Conservation (phyloP, 2,888 invertebrate species). For the Meliscaeva auricollis region DNA sequence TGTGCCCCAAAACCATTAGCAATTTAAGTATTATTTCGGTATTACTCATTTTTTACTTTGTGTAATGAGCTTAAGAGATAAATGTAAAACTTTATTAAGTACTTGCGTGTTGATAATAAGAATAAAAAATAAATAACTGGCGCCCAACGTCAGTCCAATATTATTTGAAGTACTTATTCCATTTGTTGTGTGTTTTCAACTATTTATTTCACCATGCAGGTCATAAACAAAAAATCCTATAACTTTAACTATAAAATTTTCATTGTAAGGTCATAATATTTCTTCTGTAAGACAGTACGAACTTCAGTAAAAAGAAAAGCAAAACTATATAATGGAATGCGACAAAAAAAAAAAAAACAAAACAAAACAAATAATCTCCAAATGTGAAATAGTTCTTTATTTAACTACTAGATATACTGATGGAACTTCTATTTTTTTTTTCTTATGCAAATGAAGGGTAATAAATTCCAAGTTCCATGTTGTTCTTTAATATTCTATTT, state of each 20-base stretch:
- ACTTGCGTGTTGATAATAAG: neutral
- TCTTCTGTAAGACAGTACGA: neutral
- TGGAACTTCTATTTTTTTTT: conserved; percentile 10
- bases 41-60: neutral
- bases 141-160: conserved; percentile 16
- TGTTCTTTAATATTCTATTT: conserved; percentile 45
- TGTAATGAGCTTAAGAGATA: neutral
- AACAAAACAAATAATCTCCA: conserved; percentile 9
- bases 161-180: neutral
- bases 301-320: neutral
- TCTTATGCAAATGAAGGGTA: conserved; percentile 38
- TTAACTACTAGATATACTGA: neutral
- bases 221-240: conserved; percentile 8
- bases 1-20: neutral
- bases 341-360: neutral
- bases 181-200: no score
- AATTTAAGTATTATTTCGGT: neutral
- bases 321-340: neutral
- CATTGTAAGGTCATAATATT: neutral
- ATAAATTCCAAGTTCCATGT: conserved; percentile 49
- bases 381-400: conserved; percentile 8
- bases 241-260: conserved; percentile 17
- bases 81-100: neutral
- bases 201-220: neutral
- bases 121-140: neutral